A percentile compares a stretch with the other conserved stretches of the same genome.
phyloP scores from a whole-genome alignment of 2,888 invertebrate species.

The Sympetrum striolatum region DNA sequence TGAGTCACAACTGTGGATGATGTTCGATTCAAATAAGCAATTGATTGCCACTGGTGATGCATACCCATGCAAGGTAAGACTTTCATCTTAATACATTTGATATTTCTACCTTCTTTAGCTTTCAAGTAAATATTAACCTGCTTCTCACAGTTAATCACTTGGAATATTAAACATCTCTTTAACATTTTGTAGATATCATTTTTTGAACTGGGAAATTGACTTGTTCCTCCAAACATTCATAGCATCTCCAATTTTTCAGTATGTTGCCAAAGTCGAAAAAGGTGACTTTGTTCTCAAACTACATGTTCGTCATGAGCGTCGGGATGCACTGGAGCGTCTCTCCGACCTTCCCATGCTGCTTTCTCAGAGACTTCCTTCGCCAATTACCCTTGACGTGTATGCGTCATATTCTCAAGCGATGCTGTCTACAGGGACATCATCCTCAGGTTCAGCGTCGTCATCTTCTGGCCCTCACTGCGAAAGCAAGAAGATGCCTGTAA shows the following conservation, averaged over 20 bases:
- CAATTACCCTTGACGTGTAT: conserved; percentile 81
- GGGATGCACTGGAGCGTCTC: conserved; percentile 82
- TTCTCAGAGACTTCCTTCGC: conserved; percentile 76
- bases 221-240: too few relatives aligned
- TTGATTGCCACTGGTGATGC: conserved; percentile 87
- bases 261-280: conserved; percentile 88
- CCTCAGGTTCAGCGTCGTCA: neutral
- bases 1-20: conserved; percentile 96
- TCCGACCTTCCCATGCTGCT: conserved; percentile 78
- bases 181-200: neutral
- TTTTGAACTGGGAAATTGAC: neutral
- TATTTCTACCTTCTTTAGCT: too few relatives aligned
- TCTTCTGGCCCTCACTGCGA: conserved; percentile 54
- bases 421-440: conserved; percentile 54
- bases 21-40: conserved; percentile 91
- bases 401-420: conserved; percentile 72
- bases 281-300: conserved; percentile 90
- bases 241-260: conserved; percentile 64
- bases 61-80: conserved; percentile 77
- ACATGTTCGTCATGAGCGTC: conserved; percentile 90
- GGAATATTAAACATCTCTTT: neutral
- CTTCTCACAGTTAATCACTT: neutral
- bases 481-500: conserved; percentile 77
- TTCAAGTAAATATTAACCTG: neutral
- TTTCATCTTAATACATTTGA: neutral